Percentiles rank a stretch among this genome's conserved stretches.
These are phyloP conservation scores for Naso thynnoides DNA, from an alignment of 2,797 vertebrate species.

Conservation along the genomic window DNA sequence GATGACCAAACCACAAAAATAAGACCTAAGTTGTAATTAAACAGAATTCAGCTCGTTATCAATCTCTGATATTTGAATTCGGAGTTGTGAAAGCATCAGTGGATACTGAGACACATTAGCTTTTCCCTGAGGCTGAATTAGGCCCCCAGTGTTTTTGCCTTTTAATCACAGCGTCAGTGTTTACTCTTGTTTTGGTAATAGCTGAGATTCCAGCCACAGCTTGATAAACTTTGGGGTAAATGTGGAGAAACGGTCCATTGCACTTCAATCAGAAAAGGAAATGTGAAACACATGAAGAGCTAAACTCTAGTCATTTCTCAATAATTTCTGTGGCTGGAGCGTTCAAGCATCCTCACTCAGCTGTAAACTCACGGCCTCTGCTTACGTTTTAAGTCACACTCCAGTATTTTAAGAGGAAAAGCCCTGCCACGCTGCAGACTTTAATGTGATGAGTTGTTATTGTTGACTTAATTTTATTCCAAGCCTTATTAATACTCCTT, in stretches of 20 bases:
- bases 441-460: constrained; percentile 55
- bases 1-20: neutral
- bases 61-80: constrained; percentile 23
- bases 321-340: constrained; percentile 53
- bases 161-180: constrained; percentile 39
- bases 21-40: neutral
- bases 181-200: constrained; percentile 71
- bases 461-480: constrained; percentile 65
- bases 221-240: constrained; percentile 75
- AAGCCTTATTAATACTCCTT: constrained; percentile 52
- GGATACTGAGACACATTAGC: constrained; percentile 1
- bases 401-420: constrained; percentile 47
- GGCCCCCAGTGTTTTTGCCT: constrained; percentile 30
- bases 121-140: constrained; percentile 11
- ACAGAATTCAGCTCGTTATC: neutral
- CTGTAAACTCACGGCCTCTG: constrained; percentile 6
- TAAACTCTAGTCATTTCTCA: constrained; percentile 71
- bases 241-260: constrained; percentile 69
- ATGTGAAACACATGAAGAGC: constrained; percentile 79
- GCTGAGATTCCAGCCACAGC: constrained; percentile 69
- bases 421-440: constrained; percentile 27
- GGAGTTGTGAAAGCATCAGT: constrained; percentile 14
- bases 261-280: constrained; percentile 78
- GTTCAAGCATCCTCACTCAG: constrained; percentile 11
- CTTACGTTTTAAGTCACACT: constrained; percentile 32